A percentile compares a stretch with the other conserved stretches of the same genome.
These are phyloP conservation scores for Caenorhabditis sp. DNA, from an alignment of 2,888 invertebrate species.

Conservation along the genomic window DNA sequence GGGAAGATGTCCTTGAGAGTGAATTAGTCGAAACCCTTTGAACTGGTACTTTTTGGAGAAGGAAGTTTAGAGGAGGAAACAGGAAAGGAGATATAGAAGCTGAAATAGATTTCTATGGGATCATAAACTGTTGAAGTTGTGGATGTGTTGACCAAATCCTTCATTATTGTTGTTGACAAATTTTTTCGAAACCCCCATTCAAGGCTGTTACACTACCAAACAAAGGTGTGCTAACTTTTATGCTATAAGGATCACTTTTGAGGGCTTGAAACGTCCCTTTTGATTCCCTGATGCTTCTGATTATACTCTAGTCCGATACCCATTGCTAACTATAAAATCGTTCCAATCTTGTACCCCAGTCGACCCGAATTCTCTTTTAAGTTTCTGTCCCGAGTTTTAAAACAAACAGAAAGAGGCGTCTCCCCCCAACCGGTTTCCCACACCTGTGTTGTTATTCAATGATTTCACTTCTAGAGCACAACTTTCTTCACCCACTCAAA, in stretches of 20 bases:
- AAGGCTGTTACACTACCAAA: too few relatives aligned
- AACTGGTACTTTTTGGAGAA: not conserved
- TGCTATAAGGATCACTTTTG: too few relatives aligned
- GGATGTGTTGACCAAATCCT: too few relatives aligned
- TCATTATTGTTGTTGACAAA: too few relatives aligned
- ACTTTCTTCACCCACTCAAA: not conserved
- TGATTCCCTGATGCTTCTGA: too few relatives aligned
- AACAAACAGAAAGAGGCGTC: constrained; percentile 27
- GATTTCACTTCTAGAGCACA: constrained; percentile 21
- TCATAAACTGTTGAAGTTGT: too few relatives aligned
- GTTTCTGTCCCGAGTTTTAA: constrained; percentile 33
- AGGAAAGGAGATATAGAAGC: not conserved
- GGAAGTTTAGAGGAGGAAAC: not conserved
- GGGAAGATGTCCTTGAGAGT: constrained; percentile 1
- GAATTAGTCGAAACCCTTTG: not conserved
- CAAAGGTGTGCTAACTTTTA: too few relatives aligned
- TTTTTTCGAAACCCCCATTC: too few relatives aligned
- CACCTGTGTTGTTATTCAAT: constrained; percentile 30
- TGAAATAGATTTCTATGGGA: not conserved
- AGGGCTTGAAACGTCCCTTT: too few relatives aligned
- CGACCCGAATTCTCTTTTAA: not conserved
- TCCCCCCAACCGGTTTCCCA: constrained; percentile 23
- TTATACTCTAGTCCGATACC: not conserved
- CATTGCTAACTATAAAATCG: not conserved
- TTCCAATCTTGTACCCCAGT: not conserved